These are phyloP conservation scores for Ophonus ardosiacus DNA, from an alignment of 2,888 invertebrate genomes.

Conservation along the genomic window DNA sequence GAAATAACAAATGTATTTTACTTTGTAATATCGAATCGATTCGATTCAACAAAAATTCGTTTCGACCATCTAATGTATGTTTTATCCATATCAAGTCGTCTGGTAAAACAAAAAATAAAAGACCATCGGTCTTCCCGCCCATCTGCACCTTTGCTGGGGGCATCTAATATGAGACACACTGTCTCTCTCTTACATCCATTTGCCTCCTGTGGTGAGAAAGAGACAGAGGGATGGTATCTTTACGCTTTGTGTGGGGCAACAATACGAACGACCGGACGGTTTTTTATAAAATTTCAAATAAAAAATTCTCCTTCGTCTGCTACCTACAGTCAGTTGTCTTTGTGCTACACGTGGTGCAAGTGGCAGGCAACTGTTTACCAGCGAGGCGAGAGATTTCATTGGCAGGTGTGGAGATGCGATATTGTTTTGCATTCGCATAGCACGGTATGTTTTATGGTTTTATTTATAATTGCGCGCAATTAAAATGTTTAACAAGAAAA, in stretches of 20 bases:
- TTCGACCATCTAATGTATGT: too few relatives aligned
- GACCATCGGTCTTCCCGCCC: not conserved
- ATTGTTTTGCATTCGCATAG: not conserved
- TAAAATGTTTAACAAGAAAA: not conserved
- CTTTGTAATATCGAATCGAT: too few relatives aligned
- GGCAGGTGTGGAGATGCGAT: not conserved
- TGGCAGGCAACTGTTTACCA: conserved; percentile 8
- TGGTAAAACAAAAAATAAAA: not conserved
- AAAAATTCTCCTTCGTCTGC: conserved; percentile 29
- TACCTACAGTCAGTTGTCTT: conserved; percentile 14
- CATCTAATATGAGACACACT: not conserved
- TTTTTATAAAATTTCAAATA: conserved; percentile 45
- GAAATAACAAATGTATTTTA: too few relatives aligned
- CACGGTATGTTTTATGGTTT: not conserved
- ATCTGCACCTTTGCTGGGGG: not conserved
- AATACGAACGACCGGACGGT: not conserved
- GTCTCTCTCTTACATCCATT: not conserved
- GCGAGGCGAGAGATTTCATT: too few relatives aligned
- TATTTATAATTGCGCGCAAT: not conserved
- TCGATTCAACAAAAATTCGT: too few relatives aligned
- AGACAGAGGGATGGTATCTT: not conserved
- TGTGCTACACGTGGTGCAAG: not conserved
- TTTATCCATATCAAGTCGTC: not conserved
- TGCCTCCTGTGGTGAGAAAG: not conserved
- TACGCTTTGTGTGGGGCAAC: not conserved